Percentiles rank a stretch among this genome's conserved stretches.
These are phyloP conservation scores for Halcyon chelicuti DNA, from an alignment of 2,797 vertebrate genomes.

Conservation along the genomic window DNA sequence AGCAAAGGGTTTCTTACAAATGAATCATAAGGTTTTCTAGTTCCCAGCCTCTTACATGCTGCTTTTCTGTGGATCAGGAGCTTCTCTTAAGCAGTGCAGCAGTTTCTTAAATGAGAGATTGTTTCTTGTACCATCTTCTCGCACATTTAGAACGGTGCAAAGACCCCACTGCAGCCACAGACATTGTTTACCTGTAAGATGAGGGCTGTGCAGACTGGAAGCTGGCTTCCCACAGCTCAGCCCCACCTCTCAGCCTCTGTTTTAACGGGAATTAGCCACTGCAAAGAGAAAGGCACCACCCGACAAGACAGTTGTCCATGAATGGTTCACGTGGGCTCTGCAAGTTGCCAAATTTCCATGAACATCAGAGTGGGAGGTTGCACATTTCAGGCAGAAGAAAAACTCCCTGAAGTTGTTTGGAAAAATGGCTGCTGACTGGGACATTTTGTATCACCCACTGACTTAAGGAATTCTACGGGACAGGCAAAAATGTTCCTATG, in stretches of 20 bases:
- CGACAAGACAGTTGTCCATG: not conserved
- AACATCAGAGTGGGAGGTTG: not conserved
- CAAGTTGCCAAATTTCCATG: not conserved
- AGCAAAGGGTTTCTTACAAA: not conserved
- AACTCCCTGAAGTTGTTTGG: not conserved
- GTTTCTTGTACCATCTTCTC: not conserved
- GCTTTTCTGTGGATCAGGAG: not conserved
- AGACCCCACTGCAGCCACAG: not conserved
- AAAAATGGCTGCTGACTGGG: not conserved
- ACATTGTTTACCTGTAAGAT: not conserved
- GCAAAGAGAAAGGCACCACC: not conserved
- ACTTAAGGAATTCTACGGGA: not conserved
- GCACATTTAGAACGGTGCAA: not conserved
- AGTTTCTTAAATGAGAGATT: not conserved
- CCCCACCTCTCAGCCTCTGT: fast-evolving
- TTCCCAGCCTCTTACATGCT: not conserved
- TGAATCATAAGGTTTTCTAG: not conserved
- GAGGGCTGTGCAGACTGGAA: not conserved
- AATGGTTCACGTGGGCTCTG: fast-evolving
- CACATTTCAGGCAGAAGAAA: not conserved
- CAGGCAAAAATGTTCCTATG: not conserved
- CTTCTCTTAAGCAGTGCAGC: not conserved
- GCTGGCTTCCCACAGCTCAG: fast-evolving
- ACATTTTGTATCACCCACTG: not conserved
- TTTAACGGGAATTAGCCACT: not conserved